Evolutionary conservation across 2,888 invertebrate genomes (phyloP), one percentile per base, ranked within the genome.

Genomic region (Drosophila limbata): DNA sequence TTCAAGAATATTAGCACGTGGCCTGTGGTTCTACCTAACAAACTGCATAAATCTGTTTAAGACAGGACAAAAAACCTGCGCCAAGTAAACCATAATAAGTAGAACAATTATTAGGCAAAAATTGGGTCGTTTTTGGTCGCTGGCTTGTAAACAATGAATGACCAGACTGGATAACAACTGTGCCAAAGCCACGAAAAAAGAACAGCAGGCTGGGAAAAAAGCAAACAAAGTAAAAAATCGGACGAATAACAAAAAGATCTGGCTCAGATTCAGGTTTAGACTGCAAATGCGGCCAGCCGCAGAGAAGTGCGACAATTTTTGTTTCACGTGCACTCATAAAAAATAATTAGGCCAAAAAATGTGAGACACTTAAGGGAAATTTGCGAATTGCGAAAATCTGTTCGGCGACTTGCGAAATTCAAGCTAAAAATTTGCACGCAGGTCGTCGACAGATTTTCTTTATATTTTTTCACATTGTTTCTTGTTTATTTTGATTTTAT

Each of bases 291-390:
- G 88, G 86, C 73, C 59, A 45, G 68, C 88, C 85, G 55, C 84
- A 85, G 72, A 69, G 84, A 76, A 88, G 86, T 85, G 87, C 77
- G 84, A 84, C 89, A 85, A 79, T 84, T 86, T 86, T 86, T 77
- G 76, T 4, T 31, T 5, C 83, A 68, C 74, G 82, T 69, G 84
- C 77, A 86, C 89, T 81, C 88, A 90, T 90, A 90, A 89, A 90
- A 90, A 91, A 91, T 90, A 90, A 90, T 90, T 90, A 91, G 90
- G 79, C 72, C 91, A 90, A 91, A 90, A 90, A 90, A 89, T 90
- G 85, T 63, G 75, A 67, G 73, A 63, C 73, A 35, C 28, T 44
- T 52, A 40, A 3, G 35, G 21, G 39, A 40, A 53, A 45, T 45
- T 60, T 25, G 11, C 19, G 57, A 61, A 57, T 51, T 25, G 25